These are phyloP conservation scores for Teleogryllus oceanicus DNA, from an alignment of 2,888 invertebrate species.

Conservation along the genomic window DNA sequence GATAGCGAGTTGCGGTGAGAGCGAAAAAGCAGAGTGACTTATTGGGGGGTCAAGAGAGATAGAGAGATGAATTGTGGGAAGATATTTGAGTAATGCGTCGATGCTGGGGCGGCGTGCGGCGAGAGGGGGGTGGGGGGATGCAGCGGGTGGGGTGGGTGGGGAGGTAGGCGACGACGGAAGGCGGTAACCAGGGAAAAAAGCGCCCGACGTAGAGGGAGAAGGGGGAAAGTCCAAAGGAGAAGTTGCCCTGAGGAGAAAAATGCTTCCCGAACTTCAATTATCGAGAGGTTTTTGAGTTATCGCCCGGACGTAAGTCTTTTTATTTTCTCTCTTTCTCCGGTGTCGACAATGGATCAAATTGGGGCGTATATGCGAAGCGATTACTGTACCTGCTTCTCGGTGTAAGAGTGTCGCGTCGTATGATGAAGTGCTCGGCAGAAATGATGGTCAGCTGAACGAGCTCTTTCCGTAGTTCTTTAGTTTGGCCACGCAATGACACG, in stretches of 20 bases:
- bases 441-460: too few species aligned
- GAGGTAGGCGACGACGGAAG: background rate
- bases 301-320: background rate
- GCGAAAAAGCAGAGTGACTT: background rate
- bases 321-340: background rate
- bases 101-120: background rate
- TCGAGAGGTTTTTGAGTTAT: constrained; percentile 9
- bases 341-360: constrained; percentile 8
- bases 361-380: background rate
- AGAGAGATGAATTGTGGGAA: constrained; percentile 18
- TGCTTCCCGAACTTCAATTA: constrained; percentile 6
- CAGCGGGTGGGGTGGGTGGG: background rate
- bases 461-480: too few species aligned
- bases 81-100: background rate
- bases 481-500: too few species aligned
- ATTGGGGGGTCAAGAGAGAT: constrained; percentile 5
- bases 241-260: background rate
- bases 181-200: background rate
- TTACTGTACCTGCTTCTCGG: too few species aligned
- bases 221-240: background rate
- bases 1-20: background rate
- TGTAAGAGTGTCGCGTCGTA: too few species aligned
- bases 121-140: background rate
- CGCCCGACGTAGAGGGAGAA: background rate
- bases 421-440: too few species aligned